Percentiles rank a stretch among this genome's conserved stretches.
phyloP scores from a whole-genome alignment of 2,113 vertebrate species.

The Cranoglanis bouderius region DNA sequence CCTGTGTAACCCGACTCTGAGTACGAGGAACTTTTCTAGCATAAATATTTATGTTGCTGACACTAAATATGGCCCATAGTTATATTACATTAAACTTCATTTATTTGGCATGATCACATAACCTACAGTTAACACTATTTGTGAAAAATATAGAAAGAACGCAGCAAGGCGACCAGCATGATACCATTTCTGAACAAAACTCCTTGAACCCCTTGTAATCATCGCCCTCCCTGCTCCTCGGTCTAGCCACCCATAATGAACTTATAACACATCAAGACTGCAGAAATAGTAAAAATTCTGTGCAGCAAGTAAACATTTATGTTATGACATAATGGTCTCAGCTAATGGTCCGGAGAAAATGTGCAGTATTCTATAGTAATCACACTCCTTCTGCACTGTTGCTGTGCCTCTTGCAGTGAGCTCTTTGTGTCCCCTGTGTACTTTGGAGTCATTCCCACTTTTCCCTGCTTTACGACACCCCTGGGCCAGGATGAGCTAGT shows the following conservation, averaged over 20 bases:
- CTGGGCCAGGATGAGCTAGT: slow-evolving; percentile 3
- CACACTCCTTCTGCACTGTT: slow-evolving; percentile 2
- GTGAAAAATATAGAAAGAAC: background rate
- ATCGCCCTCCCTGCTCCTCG: background rate
- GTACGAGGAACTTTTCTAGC: background rate
- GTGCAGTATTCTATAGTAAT: slow-evolving; percentile 1
- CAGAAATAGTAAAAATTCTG: background rate
- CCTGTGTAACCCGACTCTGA: background rate
- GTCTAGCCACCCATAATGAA: background rate
- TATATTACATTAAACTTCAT: background rate
- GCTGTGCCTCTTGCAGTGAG: background rate
- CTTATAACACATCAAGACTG: background rate
- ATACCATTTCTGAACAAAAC: background rate
- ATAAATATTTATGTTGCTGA: background rate
- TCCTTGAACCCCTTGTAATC: background rate
- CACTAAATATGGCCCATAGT: background rate
- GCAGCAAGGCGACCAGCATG: background rate
- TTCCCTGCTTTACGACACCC: background rate
- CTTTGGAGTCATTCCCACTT: slow-evolving; percentile 8
- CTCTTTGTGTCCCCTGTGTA: background rate
- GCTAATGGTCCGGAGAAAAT: slow-evolving; percentile 10
- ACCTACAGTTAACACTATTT: background rate
- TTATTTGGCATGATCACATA: background rate
- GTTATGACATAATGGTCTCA: background rate
- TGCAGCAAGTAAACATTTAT: slow-evolving; percentile 1